These are phyloP conservation scores for Zingel zingel DNA, from an alignment of 2,113 vertebrate genomes.

Conservation along the genomic window DNA sequence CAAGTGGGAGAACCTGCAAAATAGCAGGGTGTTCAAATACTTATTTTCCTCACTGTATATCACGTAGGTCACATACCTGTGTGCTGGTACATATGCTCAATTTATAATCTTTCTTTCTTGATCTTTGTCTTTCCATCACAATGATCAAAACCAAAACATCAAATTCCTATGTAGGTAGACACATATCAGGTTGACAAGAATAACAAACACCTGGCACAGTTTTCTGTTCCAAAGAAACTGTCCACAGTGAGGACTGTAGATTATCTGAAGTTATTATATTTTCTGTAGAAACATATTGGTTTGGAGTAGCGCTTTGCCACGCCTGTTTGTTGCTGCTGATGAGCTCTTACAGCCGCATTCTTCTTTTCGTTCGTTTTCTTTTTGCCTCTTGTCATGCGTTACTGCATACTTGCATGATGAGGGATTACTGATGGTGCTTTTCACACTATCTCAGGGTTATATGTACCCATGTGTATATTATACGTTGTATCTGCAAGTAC, in stretches of 20 bases:
- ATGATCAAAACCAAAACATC: slow-evolving; percentile 1
- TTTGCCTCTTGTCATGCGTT: neutral
- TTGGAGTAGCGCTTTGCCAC: neutral
- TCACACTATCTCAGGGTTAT: neutral
- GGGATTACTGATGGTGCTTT: neutral
- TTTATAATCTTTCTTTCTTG: neutral
- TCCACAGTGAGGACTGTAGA: neutral
- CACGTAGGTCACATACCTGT: neutral
- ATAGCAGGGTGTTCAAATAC: too few relatives aligned
- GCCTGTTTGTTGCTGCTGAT: neutral
- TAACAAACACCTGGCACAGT: neutral
- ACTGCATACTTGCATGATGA: neutral
- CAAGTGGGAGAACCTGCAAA: too few relatives aligned
- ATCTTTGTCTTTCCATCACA: neutral
- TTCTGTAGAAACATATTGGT: neutral
- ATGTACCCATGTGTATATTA: neutral
- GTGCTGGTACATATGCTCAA: neutral
- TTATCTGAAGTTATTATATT: neutral
- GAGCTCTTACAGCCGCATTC: neutral
- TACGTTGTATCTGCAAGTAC: neutral
- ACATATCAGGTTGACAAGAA: neutral
- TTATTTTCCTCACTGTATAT: too few relatives aligned
- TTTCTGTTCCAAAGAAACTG: neutral
- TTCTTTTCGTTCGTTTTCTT: neutral
- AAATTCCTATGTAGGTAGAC: neutral